These are phyloP conservation scores for Molorchus minor DNA, from an alignment of 2,888 invertebrate genomes.

Conservation along the genomic window DNA sequence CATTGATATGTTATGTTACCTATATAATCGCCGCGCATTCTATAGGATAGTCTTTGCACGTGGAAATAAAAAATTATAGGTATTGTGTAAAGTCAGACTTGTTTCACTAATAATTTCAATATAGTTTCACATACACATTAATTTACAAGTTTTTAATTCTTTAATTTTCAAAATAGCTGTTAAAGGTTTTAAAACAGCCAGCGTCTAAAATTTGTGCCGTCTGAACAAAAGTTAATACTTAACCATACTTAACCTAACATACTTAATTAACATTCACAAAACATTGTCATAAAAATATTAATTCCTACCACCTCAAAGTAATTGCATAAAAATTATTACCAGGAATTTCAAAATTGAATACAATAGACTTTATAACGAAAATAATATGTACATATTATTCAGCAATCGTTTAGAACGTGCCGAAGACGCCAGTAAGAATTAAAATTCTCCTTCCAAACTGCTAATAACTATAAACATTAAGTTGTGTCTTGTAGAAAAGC, in stretches of 20 bases:
- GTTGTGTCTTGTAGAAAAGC: conserved; percentile 47
- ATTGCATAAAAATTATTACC: conserved; percentile 12
- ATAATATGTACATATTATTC: conserved; percentile 21
- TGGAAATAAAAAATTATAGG: no score
- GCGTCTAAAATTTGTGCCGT: no score
- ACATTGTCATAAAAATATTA: conserved; percentile 5
- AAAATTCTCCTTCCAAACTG: conserved; percentile 12
- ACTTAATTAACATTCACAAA: conserved; percentile 9
- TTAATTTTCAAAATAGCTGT: no score
- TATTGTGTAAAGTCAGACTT: no score
- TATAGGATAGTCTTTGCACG: no score
- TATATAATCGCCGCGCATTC: no score
- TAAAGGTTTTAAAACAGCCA: no score
- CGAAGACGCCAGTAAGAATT: conserved; percentile 19
- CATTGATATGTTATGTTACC: no score
- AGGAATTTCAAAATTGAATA: conserved; percentile 8
- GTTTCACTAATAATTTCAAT: no score
- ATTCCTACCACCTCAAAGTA: conserved; percentile 11
- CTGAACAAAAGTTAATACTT: not conserved
- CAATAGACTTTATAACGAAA: conserved; percentile 11
- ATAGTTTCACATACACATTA: no score
- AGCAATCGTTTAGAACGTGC: not conserved
- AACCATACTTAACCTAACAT: not conserved
- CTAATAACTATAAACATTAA: conserved; percentile 28
- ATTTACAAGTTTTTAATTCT: no score